Evolutionary conservation across 2,797 vertebrate species (phyloP).

Genomic region (Myiotriccus ornatus): DNA sequence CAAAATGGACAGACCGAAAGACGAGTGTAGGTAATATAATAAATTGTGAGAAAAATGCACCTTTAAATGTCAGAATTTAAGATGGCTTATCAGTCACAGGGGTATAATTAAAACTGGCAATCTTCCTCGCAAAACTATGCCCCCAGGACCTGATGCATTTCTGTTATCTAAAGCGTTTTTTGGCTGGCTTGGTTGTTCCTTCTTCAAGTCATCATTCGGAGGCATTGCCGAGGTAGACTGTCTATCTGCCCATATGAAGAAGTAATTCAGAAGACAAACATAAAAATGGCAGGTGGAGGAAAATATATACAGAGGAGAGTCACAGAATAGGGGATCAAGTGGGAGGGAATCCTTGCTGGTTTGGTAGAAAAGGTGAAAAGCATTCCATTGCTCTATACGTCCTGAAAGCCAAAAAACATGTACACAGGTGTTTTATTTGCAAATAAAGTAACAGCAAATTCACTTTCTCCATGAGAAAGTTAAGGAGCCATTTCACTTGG

Average conservation of each 20-base stretch:
- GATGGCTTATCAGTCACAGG: neutral
- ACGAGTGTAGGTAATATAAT: neutral
- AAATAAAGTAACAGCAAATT: neutral
- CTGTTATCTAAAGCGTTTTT: neutral
- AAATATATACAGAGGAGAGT: neutral
- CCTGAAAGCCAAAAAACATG: neutral
- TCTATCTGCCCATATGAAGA: neutral
- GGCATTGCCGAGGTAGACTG: neutral
- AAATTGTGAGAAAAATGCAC: neutral
- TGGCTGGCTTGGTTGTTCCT: neutral
- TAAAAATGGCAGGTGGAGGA: neutral
- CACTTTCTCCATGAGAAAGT: neutral
- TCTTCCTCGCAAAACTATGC: neutral
- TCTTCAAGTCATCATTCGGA: neutral
- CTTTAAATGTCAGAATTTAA: neutral
- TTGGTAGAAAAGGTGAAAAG: neutral
- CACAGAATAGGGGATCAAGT: neutral
- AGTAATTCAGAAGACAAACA: neutral
- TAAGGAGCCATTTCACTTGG: neutral
- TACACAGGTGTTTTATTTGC: neutral
- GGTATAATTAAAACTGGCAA: neutral
- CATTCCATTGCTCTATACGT: neutral
- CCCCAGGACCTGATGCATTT: neutral
- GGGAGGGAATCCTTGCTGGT: neutral
- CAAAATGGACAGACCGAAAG: neutral